Evolutionary conservation across 2,888 invertebrate species (phyloP), one percentile per base, ranked within the genome.

Genomic region (Caenorhabditis sp.): DNA sequence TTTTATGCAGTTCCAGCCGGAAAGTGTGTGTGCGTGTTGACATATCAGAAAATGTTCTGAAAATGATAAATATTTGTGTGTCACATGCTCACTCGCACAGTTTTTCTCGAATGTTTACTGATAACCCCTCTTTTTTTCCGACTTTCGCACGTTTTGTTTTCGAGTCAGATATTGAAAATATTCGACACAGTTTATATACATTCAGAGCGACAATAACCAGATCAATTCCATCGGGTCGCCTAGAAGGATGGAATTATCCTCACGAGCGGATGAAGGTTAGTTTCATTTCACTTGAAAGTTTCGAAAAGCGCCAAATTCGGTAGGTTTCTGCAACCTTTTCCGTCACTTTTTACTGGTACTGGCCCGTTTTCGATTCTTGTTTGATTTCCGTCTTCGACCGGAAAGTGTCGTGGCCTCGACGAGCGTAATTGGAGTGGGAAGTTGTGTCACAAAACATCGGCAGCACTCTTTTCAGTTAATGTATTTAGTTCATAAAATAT

Each of bases 201-300:
- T 52, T 24, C 35, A 68, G 52, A 59, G 22, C 66, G 17, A 48
- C 46, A 7, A 35, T 11, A 30, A 46, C 26, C 17, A 55, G n/a
- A 45, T 37, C 22, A 30, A 52, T 48, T 70, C 59, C 59, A 59
- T 70, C 70, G 53, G 15, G 30, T 48, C 55, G 35, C 13, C 37
- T 9, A 22, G 27, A 24, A 59, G 53, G 59, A 70, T 70, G 70
- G 70, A 70, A 53, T 45, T 53, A 59, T 61, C 59, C 17, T 61
- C 53, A 9, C 52, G 35, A 53, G 58, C 59, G 59, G 70, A 53
- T 59, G 70, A 70, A 53, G 70, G 70, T 50, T 22, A 27, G 70
- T 52, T 26, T 2, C 2, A 27, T 1, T 32, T 24, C 6, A 15
- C 17, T 48, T 30, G 17, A 30, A 24, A 27, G n/a, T 17, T 2